Percentiles rank a stretch among this genome's conserved stretches.
phyloP scores from a whole-genome alignment of 2,113 vertebrate genomes.

The Fulica atra region DNA sequence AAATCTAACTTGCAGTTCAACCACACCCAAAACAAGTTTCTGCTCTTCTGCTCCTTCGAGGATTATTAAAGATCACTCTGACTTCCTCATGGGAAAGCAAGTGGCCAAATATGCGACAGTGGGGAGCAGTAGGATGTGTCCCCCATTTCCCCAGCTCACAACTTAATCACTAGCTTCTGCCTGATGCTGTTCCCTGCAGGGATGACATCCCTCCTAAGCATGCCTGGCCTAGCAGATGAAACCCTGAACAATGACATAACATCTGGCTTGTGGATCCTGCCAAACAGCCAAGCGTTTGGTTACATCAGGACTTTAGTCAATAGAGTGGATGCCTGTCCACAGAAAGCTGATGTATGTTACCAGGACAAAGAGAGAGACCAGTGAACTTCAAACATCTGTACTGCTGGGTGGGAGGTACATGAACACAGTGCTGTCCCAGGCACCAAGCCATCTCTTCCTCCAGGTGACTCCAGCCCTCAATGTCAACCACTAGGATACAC shows the following conservation, averaged over 20 bases:
- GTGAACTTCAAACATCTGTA: background rate
- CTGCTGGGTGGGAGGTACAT: background rate
- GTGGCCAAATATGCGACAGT: background rate
- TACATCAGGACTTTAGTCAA: background rate
- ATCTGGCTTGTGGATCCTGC: background rate
- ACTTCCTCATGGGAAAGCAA: background rate
- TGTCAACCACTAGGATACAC: background rate
- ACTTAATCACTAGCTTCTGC: background rate
- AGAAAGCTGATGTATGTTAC: background rate
- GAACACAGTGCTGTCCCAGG: background rate
- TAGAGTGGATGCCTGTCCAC: background rate
- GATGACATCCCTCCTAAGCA: background rate
- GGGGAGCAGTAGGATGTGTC: background rate
- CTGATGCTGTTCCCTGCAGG: background rate
- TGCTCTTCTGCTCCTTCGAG: background rate
- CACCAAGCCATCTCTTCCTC: background rate
- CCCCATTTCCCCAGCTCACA: background rate
- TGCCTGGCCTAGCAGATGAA: background rate
- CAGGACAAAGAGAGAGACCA: background rate
- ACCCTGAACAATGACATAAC: background rate
- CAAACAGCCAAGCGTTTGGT: background rate
- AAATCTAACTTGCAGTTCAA: background rate
- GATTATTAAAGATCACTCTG: background rate
- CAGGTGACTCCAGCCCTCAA: background rate
- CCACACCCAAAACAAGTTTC: rapidly evolving